Conservation (phyloP, 2,888 invertebrate genomes). For the Clostera curtula region DNA sequence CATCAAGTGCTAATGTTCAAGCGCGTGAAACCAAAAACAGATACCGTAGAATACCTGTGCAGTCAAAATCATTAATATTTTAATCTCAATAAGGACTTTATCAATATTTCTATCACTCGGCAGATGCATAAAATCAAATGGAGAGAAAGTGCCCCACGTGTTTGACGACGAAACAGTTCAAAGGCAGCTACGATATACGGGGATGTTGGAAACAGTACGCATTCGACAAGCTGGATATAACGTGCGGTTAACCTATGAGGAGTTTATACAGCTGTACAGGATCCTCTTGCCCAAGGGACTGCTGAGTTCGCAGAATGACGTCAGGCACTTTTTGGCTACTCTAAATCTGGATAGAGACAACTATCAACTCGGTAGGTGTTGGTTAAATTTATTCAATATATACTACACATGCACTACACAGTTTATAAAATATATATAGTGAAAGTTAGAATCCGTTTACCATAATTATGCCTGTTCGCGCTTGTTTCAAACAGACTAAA, state of each 20-base stretch:
- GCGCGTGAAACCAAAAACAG: too few species aligned
- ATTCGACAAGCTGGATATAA: conserved; percentile 97
- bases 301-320: conserved; percentile 89
- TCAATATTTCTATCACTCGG: conserved; percentile 26
- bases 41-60: too few species aligned
- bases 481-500: too few species aligned
- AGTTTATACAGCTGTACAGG: conserved; percentile 94
- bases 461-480: neutral
- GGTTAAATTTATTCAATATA: neutral
- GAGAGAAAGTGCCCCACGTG: conserved; percentile 92
- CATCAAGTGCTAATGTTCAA: too few species aligned
- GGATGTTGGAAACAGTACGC: conserved; percentile 96
- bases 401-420: neutral
- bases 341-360: conserved; percentile 91
- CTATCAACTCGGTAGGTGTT: conserved; percentile 84
- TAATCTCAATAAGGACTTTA: neutral
- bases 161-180: conserved; percentile 96
- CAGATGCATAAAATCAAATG: conserved; percentile 96
- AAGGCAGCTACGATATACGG: conserved; percentile 90
- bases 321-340: conserved; percentile 87
- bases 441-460: too few species aligned
- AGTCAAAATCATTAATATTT: too few species aligned
- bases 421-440: too few species aligned
- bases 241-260: conserved; percentile 93
- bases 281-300: conserved; percentile 92